Evolutionary conservation across 2,113 vertebrate genomes (phyloP).

Genomic region (Hippoglossus stenolepis): DNA sequence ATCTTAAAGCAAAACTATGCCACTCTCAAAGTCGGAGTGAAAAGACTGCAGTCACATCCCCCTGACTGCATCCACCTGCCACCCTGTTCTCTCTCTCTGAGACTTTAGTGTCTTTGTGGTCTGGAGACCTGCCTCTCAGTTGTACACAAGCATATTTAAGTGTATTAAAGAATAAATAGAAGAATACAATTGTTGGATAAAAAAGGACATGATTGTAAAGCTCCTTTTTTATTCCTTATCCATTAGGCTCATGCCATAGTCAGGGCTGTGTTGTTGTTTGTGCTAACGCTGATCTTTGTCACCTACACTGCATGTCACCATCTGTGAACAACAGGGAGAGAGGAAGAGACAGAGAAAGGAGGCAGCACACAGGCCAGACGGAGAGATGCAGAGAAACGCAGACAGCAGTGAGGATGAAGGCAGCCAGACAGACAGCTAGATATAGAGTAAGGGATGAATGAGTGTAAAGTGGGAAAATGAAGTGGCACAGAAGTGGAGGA

Average conservation of each 20-base stretch:
- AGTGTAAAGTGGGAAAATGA: neutral
- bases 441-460: conserved; percentile 13
- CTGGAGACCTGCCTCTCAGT: too few species aligned
- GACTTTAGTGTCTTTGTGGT: too few species aligned
- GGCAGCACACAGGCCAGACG: neutral
- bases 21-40: neutral
- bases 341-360: neutral
- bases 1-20: too few species aligned
- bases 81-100: too few species aligned
- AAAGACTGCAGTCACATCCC: neutral
- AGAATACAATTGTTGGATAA: neutral
- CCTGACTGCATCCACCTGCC: too few species aligned
- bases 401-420: conserved; percentile 6
- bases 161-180: too few species aligned
- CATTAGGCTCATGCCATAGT: neutral
- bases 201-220: neutral
- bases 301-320: conserved; percentile 3
- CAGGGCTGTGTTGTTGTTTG: conserved; percentile 1
- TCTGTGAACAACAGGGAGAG: conserved; percentile 24
- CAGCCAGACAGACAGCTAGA: neutral
- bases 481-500: neutral
- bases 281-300: conserved; percentile 31
- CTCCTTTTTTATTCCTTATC: neutral
- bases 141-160: too few species aligned
- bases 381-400: neutral